These are phyloP conservation scores for Rhinogobio ventralis DNA, from an alignment of 2,797 vertebrate genomes.

Conservation along the genomic window DNA sequence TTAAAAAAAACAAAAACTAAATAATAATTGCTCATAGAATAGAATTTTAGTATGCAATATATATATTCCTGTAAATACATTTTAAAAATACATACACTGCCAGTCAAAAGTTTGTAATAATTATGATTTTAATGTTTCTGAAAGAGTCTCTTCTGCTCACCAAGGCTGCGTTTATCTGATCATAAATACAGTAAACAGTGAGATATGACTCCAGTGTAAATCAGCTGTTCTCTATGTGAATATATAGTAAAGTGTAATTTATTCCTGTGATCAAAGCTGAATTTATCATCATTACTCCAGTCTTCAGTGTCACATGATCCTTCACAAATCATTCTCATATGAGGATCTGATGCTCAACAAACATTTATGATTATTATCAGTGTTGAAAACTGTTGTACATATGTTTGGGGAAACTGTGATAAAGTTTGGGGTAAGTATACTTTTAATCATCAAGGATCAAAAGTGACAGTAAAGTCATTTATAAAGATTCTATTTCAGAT, in stretches of 20 bases:
- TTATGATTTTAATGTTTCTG: background rate
- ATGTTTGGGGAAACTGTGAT: background rate
- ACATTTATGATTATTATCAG: background rate
- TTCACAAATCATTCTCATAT: no score
- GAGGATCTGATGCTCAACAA: no score
- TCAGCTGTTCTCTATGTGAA: no score
- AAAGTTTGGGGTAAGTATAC: no score
- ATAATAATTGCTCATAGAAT: background rate
- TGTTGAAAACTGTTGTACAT: background rate
- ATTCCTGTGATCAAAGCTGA: no score
- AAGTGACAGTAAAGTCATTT: background rate
- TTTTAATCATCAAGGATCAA: background rate
- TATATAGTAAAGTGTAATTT: no score
- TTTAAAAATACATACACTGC: background rate
- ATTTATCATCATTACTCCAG: no score
- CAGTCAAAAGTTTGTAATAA: background rate
- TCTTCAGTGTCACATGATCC: no score
- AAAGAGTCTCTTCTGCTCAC: background rate
- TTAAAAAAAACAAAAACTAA: background rate
- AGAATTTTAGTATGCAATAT: background rate
- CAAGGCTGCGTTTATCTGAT: no score
- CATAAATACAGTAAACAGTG: background rate
- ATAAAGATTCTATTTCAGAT: background rate
- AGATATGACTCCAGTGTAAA: no score
- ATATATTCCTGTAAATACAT: constrained; percentile 8